Base-by-base conservation (phyloP, 2,113 vertebrate genomes). In the Chinchilla lanigera region DNA sequence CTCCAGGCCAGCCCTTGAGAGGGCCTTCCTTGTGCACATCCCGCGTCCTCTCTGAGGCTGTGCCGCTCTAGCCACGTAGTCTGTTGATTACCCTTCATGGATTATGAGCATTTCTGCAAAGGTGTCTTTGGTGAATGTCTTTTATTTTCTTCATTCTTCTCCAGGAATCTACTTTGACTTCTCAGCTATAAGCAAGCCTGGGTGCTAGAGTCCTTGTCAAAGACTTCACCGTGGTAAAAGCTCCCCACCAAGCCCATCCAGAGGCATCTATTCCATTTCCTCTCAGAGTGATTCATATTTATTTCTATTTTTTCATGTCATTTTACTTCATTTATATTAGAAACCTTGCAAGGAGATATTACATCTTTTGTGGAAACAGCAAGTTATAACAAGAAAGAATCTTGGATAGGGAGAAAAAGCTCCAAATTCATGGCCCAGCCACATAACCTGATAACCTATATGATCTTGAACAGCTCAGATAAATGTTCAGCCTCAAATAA, bases 21-120 rank as follows among this genome's bases (percentile, higher is more conserved):
- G 47, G 38, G 5, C 17, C 33, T 65, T 83, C 33, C 5, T 13
- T 33, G 6, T 44, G 35, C 35, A 16, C 17, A 2, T 52, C 30
- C 14, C 54, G 35, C 3, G 0, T n/a, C 38, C 6, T 28, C 35
- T 5, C 41, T 22, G 0, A 30, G 58, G 52, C 41, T 60, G 1
- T 19, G 6, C 67, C n/a, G 41, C 44, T 38, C 7, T 50, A 54
- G 16, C 47, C 54, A 50, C n/a, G 38, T 61, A 44, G 83, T 16
- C 35, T 35, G 7, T 35, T 0, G 3, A 4, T 50, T 56, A 44
- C 14, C 52, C 7, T 86, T 50, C 12, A 8, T 4, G 60, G 24
- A 12, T n/a, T 24, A 24, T 28, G 41, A 67, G 41, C 50, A 26
- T 81, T 58, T 19, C 35, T 67, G 38, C 38, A 38, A 28, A 3